Conservation (phyloP, 2,888 invertebrate genomes). For the Lithosia quadra region DNA sequence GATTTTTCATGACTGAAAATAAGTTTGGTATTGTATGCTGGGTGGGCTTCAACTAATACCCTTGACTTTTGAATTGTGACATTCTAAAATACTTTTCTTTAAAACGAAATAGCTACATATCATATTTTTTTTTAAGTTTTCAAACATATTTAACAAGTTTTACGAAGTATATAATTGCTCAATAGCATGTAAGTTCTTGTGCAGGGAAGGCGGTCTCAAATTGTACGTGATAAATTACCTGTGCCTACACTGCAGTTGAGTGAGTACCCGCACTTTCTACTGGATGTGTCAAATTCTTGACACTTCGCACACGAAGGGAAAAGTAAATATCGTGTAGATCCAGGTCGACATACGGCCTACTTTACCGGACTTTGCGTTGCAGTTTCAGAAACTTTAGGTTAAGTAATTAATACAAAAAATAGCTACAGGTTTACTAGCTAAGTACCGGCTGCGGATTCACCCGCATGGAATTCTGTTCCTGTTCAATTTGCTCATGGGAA, state of each 20-base stretch:
- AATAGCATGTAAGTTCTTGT: slow-evolving; percentile 44
- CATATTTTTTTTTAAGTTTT: slow-evolving; percentile 8
- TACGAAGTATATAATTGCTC: slow-evolving; percentile 35
- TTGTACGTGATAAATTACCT: slow-evolving; percentile 40
- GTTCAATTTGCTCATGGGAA: too few relatives aligned
- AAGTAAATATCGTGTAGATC: slow-evolving; percentile 69
- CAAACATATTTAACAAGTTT: slow-evolving; percentile 14
- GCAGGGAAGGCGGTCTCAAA: slow-evolving; percentile 32
- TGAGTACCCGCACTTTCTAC: slow-evolving; percentile 41
- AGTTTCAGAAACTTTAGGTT: neutral
- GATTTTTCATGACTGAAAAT: slow-evolving; percentile 8
- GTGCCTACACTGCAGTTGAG: slow-evolving; percentile 29
- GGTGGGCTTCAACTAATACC: slow-evolving; percentile 16
- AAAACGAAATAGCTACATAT: neutral
- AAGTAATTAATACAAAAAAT: neutral
- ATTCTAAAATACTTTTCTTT: slow-evolving; percentile 7
- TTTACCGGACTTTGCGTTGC: slow-evolving; percentile 67
- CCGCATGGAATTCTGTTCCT: too few relatives aligned
- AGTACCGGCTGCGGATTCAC: too few relatives aligned
- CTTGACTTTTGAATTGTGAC: slow-evolving; percentile 16
- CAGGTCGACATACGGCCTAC: slow-evolving; percentile 71
- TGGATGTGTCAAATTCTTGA: slow-evolving; percentile 59
- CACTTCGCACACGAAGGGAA: slow-evolving; percentile 55
- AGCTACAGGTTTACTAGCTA: neutral
- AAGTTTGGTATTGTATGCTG: neutral